Conservation (phyloP, 2,888 invertebrate species). For the Hydropsyche betteni region DNA sequence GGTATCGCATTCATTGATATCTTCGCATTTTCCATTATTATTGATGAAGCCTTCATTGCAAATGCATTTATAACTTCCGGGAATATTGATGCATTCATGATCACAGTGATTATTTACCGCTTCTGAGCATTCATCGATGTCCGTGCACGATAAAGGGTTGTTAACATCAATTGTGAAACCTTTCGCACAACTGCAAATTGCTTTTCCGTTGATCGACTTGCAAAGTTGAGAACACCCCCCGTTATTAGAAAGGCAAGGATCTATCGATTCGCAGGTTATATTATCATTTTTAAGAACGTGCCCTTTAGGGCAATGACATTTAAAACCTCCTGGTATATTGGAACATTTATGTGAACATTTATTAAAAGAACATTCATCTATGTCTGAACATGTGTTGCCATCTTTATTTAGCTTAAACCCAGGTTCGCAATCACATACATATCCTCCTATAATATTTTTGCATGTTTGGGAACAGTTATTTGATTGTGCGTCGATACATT, state of each 20-base stretch:
- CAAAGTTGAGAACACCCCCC: slow-evolving; percentile 62
- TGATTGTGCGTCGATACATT: slow-evolving; percentile 60
- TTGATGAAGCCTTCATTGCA: slow-evolving; percentile 68
- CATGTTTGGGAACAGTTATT: slow-evolving; percentile 60
- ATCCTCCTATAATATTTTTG: slow-evolving; percentile 62
- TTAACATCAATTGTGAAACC: slow-evolving; percentile 58
- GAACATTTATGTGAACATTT: slow-evolving; percentile 53
- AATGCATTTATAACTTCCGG: slow-evolving; percentile 66
- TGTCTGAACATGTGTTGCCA: slow-evolving; percentile 53
- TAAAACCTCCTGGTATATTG: slow-evolving; percentile 58
- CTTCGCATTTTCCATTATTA: slow-evolving; percentile 57
- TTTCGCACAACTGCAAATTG: slow-evolving; percentile 60
- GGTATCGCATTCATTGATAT: slow-evolving; percentile 62
- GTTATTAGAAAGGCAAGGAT: slow-evolving; percentile 58
- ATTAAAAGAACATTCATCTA: slow-evolving; percentile 57
- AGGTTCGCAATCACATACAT: slow-evolving; percentile 62
- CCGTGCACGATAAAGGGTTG: slow-evolving; percentile 56
- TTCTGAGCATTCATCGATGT: slow-evolving; percentile 60
- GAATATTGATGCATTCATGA: slow-evolving; percentile 62
- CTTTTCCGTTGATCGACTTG: slow-evolving; percentile 57
- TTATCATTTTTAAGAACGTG: slow-evolving; percentile 54
- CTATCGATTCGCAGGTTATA: slow-evolving; percentile 58
- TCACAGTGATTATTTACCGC: slow-evolving; percentile 57
- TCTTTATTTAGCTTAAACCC: slow-evolving; percentile 59
- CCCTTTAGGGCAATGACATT: slow-evolving; percentile 59